Base-by-base conservation (phyloP, 2,888 invertebrate genomes). In the Conchocele bisecta region DNA sequence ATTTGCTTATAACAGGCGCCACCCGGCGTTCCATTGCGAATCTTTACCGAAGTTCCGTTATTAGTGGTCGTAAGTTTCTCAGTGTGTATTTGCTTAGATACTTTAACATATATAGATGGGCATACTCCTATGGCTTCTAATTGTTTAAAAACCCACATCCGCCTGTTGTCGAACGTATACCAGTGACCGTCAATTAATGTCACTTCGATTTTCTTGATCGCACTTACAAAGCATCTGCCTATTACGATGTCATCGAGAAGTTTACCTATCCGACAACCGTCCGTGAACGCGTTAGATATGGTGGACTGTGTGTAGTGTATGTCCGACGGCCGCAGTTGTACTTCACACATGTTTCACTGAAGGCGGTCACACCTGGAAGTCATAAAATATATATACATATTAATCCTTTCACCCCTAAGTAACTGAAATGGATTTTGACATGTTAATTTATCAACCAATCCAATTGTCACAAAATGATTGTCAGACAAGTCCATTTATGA, bases 111-210 rank as follows among this genome's bases (percentile, higher is more conserved):
- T 22, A 75, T 56, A 0, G n/a, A 20, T 1, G 58, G 39, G 11
- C 66, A 29, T 17, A 48, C 37, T 11, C 57, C 67, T 4, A 71
- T 22, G 20, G 37, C 35, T 50, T 75, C 75, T 17, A 75, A 54
- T 31, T 75, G 71, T 44, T 68, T 71, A 28, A 71, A 68, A 5
- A 75, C 64, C 67, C 71, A 75, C n/a, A 75, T 26, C 22, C 75
- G 41, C n/a, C 75, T 44, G 53, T 75, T 75, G 33, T 75, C 75
- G 2, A 57, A 53, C 11, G 68, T 57, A 15, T 48, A 59, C 75
- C 75, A 75, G 7, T 41, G 1, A 1, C 48, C 46, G 2, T 61
- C 42, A 0, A 68, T 37, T 22, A 17, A 20, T 15, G 56, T 41
- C 15, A 75, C 71, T 15, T 61, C 44, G 37, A 75, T 75, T 17